Conservation (phyloP, 2,113 vertebrate species). For the Vidua chalybeata region DNA sequence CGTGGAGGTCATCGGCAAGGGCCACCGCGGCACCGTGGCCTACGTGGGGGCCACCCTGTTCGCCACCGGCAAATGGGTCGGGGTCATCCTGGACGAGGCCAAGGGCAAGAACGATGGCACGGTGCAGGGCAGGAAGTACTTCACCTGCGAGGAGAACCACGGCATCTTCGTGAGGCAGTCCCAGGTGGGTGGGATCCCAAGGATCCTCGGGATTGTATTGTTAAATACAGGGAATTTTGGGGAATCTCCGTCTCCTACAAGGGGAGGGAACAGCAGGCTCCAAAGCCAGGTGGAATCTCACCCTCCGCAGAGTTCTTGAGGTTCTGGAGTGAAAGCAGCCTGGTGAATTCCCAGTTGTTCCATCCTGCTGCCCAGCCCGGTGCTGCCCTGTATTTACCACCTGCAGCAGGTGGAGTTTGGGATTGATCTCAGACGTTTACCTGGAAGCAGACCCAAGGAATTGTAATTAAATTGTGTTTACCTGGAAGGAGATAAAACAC, state of each 20-base stretch:
- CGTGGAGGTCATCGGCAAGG: slow-evolving; percentile 97
- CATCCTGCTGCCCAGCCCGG: background rate
- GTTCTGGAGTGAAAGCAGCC: rapidly evolving
- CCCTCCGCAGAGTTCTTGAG: background rate
- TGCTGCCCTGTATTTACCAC: background rate
- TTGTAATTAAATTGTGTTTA: background rate
- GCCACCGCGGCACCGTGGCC: slow-evolving; percentile 91
- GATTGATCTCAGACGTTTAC: rapidly evolving
- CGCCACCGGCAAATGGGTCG: slow-evolving; percentile 96
- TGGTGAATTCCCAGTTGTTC: background rate
- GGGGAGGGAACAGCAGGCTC: rapidly evolving
- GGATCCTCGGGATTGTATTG: rapidly evolving
- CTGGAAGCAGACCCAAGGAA: background rate
- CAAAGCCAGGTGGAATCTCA: rapidly evolving
- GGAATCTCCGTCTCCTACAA: rapidly evolving
- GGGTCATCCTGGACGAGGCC: slow-evolving; percentile 93
- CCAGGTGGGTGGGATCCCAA: slow-evolving; percentile 74
- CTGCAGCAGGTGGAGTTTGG: background rate
- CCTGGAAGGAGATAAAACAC: background rate
- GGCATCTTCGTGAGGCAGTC: slow-evolving; percentile 98
- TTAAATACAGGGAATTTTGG: background rate
- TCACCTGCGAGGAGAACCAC: slow-evolving; percentile 91
- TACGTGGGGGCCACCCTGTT: slow-evolving; percentile 94
- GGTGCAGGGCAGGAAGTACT: slow-evolving; percentile 94
- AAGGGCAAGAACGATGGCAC: slow-evolving; percentile 97